A percentile compares a stretch with the other conserved stretches of the same genome.
Evolutionary conservation across 2,113 vertebrate genomes (phyloP).

Genomic region (Corythaixoides concolor): DNA sequence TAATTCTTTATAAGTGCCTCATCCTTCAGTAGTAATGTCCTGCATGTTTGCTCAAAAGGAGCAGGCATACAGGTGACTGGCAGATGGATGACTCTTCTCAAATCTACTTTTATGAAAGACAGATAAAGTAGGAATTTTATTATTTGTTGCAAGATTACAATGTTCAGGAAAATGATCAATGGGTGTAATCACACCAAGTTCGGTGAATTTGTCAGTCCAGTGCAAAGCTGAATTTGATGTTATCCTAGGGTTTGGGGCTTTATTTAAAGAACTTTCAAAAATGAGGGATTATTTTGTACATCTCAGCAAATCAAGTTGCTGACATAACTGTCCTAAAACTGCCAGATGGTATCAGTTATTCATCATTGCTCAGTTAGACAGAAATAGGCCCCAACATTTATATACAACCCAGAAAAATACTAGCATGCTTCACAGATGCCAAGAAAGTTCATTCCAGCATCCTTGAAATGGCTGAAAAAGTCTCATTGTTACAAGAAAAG

Average conservation of each 20-base stretch:
- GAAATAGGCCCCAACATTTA: neutral
- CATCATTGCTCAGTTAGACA: neutral
- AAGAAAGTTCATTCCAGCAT: neutral
- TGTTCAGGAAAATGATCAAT: neutral
- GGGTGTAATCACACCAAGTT: neutral
- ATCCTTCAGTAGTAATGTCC: neutral
- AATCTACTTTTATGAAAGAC: neutral
- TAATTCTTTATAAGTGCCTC: neutral
- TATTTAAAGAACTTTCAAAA: neutral
- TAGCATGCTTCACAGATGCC: neutral
- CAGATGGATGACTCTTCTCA: neutral
- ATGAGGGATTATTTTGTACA: neutral
- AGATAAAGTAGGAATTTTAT: neutral
- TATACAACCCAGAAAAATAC: neutral
- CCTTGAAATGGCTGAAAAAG: neutral
- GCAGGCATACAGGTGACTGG: neutral
- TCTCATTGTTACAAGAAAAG: neutral
- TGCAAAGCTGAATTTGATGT: neutral
- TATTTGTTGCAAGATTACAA: neutral
- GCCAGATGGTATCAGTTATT: neutral
- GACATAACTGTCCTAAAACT: neutral
- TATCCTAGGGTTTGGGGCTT: neutral
- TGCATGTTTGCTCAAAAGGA: neutral
- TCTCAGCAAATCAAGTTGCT: neutral
- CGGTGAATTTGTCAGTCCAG: neutral